Evolutionary conservation across 2,113 vertebrate genomes (phyloP).

Genomic region (Scolopax mira): DNA sequence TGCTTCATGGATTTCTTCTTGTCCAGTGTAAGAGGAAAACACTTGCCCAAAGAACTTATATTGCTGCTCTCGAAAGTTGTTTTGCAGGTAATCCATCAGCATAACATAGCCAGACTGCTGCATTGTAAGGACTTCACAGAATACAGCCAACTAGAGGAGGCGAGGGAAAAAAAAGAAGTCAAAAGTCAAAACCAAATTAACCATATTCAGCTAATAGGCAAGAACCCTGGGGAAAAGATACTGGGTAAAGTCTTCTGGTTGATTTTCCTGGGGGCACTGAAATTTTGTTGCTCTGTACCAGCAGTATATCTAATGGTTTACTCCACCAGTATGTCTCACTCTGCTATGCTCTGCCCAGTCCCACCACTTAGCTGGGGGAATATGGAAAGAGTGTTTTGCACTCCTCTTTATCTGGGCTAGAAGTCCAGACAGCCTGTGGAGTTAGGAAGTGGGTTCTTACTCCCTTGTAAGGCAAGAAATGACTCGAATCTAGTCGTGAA

Average conservation of each 20-base stretch:
- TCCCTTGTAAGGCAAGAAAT: neutral
- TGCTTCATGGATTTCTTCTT: slow-evolving; percentile 89
- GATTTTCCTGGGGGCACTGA: neutral
- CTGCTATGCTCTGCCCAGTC: neutral
- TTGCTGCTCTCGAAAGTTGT: slow-evolving; percentile 93
- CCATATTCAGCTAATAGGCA: neutral
- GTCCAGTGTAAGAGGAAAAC: slow-evolving; percentile 95
- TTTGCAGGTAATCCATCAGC: slow-evolving; percentile 98
- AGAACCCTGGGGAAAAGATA: neutral
- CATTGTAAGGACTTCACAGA: slow-evolving; percentile 99
- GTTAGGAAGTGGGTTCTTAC: neutral
- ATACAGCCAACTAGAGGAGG: slow-evolving; percentile 84
- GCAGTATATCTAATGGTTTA: neutral
- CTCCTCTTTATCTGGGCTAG: neutral
- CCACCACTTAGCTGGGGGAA: neutral
- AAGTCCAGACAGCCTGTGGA: neutral
- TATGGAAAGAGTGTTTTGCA: neutral
- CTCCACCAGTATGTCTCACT: neutral
- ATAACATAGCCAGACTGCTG: slow-evolving; percentile 95
- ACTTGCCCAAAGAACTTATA: slow-evolving; percentile 90
- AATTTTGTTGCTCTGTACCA: neutral
- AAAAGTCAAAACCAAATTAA: neutral
- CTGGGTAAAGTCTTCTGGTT: neutral
- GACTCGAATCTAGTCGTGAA: neutral
- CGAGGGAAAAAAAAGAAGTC: neutral